phyloP scores from a whole-genome alignment of 2,888 invertebrate genomes.

The Dioctria rufipes region DNA sequence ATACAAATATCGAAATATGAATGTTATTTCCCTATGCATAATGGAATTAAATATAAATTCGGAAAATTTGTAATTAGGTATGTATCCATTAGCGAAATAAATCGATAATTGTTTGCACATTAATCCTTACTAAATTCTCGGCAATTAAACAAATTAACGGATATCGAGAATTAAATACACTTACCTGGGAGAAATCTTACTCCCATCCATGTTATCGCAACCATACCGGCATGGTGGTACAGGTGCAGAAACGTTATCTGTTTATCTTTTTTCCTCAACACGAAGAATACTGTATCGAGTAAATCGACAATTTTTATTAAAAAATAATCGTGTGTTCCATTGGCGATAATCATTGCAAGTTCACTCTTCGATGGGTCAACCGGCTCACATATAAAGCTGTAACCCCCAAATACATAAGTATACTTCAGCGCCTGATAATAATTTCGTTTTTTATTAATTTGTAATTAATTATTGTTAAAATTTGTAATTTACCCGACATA shows the following conservation, averaged over 20 bases:
- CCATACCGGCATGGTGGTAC: slow-evolving; percentile 86
- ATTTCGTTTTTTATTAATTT: too few relatives aligned
- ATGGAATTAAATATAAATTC: background rate
- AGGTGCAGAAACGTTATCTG: slow-evolving; percentile 85
- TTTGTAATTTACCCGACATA: slow-evolving; percentile 71
- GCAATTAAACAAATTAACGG: background rate
- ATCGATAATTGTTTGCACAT: too few relatives aligned
- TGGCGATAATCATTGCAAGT: slow-evolving; percentile 70
- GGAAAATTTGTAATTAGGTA: too few relatives aligned
- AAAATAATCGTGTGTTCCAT: slow-evolving; percentile 75
- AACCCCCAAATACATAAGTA: slow-evolving; percentile 33
- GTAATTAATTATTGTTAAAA: background rate
- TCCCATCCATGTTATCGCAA: slow-evolving; percentile 76
- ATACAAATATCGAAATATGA: background rate
- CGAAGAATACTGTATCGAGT: slow-evolving; percentile 81
- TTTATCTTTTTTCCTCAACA: slow-evolving; percentile 81
- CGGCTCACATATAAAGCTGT: slow-evolving; percentile 55
- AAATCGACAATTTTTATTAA: slow-evolving; percentile 77
- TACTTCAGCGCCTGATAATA: background rate
- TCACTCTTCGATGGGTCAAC: slow-evolving; percentile 39
- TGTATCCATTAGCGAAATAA: too few relatives aligned
- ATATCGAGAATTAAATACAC: background rate
- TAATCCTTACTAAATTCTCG: too few relatives aligned
- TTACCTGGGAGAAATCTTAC: slow-evolving; percentile 73
- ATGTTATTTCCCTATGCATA: too few relatives aligned